These are phyloP conservation scores for Decapterus maruadsi DNA, from an alignment of 2,797 vertebrate genomes.

Conservation along the genomic window DNA sequence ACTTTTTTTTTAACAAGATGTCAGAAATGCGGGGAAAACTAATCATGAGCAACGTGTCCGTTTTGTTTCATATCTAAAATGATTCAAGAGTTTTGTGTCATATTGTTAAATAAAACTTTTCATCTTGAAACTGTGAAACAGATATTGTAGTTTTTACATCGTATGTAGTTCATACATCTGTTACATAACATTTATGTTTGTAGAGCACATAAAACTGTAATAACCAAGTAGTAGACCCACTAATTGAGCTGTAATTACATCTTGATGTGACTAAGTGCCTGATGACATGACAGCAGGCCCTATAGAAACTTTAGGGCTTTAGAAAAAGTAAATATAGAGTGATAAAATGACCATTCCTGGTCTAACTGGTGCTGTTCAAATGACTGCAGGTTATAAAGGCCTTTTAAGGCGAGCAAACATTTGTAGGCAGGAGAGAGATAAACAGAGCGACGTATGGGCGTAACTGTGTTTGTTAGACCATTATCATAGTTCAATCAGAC, in stretches of 20 bases:
- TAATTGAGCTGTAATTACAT: no score
- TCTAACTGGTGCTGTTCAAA: not conserved
- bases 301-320: no score
- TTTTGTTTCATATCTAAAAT: slow-evolving; percentile 74
- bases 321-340: not conserved
- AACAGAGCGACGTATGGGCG: not conserved
- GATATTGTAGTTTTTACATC: no score
- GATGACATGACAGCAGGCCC: no score
- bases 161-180: no score
- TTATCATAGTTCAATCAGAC: not conserved
- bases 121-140: slow-evolving; percentile 73
- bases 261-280: no score
- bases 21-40: slow-evolving; percentile 35
- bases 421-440: not conserved
- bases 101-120: slow-evolving; percentile 75
- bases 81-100: slow-evolving; percentile 69
- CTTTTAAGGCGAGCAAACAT: not conserved
- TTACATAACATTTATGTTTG: no score
- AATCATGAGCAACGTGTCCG: slow-evolving; percentile 50
- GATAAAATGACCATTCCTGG: no score
- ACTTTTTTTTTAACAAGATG: slow-evolving; percentile 50
- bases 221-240: no score
- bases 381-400: not conserved
- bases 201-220: no score
- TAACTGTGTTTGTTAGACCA: not conserved